These are phyloP conservation scores for Chaunax sp. DNA, from an alignment of 2,797 vertebrate species.

Conservation along the genomic window DNA sequence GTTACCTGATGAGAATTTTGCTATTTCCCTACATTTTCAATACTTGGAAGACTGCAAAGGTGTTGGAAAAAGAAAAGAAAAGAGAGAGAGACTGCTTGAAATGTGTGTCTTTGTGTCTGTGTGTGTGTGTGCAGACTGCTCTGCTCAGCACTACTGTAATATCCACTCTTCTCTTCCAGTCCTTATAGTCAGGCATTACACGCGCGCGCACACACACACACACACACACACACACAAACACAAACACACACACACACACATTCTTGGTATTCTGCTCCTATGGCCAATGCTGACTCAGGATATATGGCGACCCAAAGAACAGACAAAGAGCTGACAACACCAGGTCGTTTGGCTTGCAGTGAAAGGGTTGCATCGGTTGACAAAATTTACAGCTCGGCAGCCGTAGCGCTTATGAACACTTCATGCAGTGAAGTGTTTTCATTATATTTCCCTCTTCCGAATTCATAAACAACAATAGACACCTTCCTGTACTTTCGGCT, in stretches of 20 bases:
- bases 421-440: slow-evolving; percentile 13
- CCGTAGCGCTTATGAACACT: slow-evolving; percentile 14
- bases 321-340: slow-evolving; percentile 77
- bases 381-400: slow-evolving; percentile 35
- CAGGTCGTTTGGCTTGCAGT: slow-evolving; percentile 55
- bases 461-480: slow-evolving; percentile 16
- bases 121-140: slow-evolving; percentile 44
- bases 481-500: neutral
- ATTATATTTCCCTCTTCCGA: slow-evolving; percentile 8
- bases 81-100: neutral
- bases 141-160: slow-evolving; percentile 67
- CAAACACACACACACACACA: slow-evolving; percentile 3
- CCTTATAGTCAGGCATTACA: slow-evolving; percentile 15
- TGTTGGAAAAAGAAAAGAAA: neutral
- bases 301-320: slow-evolving; percentile 55
- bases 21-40: slow-evolving; percentile 38
- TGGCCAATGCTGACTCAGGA: slow-evolving; percentile 69
- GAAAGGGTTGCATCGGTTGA: slow-evolving; percentile 43
- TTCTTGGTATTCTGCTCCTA: slow-evolving; percentile 39
- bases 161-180: slow-evolving; percentile 57
- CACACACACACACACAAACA: slow-evolving; percentile 23
- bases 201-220: slow-evolving; percentile 12
- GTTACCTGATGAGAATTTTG: slow-evolving; percentile 34
- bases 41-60: slow-evolving; percentile 27
- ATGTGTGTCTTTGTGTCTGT: neutral